Percentiles rank a stretch among this genome's conserved stretches.
phyloP scores from a whole-genome alignment of 2,888 invertebrate genomes.

The Rotaria magnacalcarata region DNA sequence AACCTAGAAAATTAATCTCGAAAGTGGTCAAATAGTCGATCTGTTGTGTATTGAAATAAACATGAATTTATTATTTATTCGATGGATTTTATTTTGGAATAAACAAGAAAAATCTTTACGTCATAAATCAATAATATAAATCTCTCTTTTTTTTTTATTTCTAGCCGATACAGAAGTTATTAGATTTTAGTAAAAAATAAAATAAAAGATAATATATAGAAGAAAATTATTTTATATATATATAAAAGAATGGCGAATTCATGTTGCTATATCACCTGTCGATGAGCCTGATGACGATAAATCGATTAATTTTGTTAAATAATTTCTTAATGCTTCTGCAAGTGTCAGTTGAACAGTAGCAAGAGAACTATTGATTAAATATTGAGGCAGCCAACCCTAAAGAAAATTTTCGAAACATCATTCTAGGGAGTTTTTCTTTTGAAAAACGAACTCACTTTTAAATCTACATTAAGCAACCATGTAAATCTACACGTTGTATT shows the following conservation, averaged over 20 bases:
- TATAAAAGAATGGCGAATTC: background rate
- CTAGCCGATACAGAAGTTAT: background rate
- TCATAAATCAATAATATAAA: too few species aligned
- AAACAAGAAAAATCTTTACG: too few species aligned
- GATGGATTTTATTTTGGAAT: too few species aligned
- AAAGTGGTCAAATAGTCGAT: too few species aligned
- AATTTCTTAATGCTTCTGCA: constrained; percentile 35
- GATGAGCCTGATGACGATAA: background rate
- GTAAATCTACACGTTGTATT: constrained; percentile 33
- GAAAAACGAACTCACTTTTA: constrained; percentile 31
- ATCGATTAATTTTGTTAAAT: background rate
- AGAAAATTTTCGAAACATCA: background rate
- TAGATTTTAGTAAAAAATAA: background rate
- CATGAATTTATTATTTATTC: too few species aligned
- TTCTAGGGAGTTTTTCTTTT: background rate
- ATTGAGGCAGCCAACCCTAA: constrained; percentile 45
- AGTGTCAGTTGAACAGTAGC: constrained; percentile 36
- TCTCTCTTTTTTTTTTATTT: too few species aligned
- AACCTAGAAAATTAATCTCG: too few species aligned
- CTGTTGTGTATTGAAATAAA: too few species aligned
- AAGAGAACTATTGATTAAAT: constrained; percentile 43
- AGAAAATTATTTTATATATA: background rate
- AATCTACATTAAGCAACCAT: constrained; percentile 42
- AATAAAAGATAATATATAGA: background rate
- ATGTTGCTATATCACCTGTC: background rate